A percentile compares a stretch with the other conserved stretches of the same genome.
These are phyloP conservation scores for Montipora capitata DNA, from an alignment of 92 coral and sea anemone genomes.

Conservation along the genomic window DNA sequence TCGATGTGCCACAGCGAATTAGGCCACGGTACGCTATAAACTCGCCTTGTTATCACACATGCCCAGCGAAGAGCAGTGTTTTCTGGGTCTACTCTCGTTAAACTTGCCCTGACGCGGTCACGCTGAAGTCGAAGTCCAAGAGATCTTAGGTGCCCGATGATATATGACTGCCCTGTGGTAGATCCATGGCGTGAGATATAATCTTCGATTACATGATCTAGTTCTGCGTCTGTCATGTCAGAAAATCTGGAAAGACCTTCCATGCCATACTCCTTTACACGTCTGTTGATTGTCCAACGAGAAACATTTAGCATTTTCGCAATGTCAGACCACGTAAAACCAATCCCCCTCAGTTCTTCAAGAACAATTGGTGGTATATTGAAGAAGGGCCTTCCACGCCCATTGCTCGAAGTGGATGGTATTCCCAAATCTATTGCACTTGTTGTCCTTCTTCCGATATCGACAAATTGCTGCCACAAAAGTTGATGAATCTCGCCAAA, in stretches of 20 bases:
- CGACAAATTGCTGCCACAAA: conserved; percentile 33
- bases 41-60: neutral
- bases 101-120: conserved; percentile 8
- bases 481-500: conserved; percentile 6
- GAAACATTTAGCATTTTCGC: conserved; percentile 14
- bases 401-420: conserved; percentile 14
- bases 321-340: conserved; percentile 14
- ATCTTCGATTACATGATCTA: neutral
- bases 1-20: neutral
- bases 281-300: neutral
- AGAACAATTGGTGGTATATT: conserved; percentile 9
- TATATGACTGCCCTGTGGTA: conserved; percentile 5
- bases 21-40: neutral
- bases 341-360: conserved; percentile 9
- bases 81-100: conserved; percentile 8
- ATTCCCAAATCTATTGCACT: conserved; percentile 23
- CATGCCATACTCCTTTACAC: conserved; percentile 15
- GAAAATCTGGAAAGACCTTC: neutral
- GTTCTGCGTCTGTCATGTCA: conserved; percentile 5
- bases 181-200: neutral
- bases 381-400: neutral
- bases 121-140: conserved; percentile 3
- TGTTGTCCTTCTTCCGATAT: conserved; percentile 31
- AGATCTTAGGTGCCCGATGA: neutral
- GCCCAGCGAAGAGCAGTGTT: conserved; percentile 5